These are phyloP conservation scores for Macrosteles quadrilineatus DNA, from an alignment of 1,140 invertebrate species.

Conservation along the genomic window DNA sequence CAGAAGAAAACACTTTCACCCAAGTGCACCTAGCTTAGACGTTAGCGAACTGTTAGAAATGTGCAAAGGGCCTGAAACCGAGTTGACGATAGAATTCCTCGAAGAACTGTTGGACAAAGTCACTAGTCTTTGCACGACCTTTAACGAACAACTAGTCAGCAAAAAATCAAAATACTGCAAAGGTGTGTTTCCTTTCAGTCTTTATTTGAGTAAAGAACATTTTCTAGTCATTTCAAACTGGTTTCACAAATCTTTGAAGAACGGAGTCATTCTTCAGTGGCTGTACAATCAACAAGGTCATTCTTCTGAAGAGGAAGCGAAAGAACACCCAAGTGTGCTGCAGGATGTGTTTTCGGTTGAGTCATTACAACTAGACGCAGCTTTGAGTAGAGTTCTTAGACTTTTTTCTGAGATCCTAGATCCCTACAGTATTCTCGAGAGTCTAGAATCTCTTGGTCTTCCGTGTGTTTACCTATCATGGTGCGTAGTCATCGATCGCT, in stretches of 20 bases:
- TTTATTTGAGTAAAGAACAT: slow-evolving; percentile 26
- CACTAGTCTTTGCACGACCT: neutral
- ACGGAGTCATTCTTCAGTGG: slow-evolving; percentile 35
- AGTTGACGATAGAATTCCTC: neutral
- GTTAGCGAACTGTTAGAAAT: slow-evolving; percentile 28
- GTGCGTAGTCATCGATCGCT: slow-evolving; percentile 39
- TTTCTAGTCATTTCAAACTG: slow-evolving; percentile 34
- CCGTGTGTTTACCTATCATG: slow-evolving; percentile 41
- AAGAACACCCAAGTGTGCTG: slow-evolving; percentile 39
- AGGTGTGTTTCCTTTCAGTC: slow-evolving; percentile 36
- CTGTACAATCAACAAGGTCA: slow-evolving; percentile 31
- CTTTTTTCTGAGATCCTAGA: slow-evolving; percentile 43
- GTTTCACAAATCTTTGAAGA: slow-evolving; percentile 38
- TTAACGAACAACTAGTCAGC: slow-evolving; percentile 26
- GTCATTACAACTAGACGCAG: slow-evolving; percentile 39
- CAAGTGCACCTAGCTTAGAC: slow-evolving; percentile 27
- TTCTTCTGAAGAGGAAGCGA: neutral
- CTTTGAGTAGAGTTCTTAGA: slow-evolving; percentile 39
- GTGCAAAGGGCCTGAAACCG: slow-evolving; percentile 32
- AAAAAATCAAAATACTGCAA: slow-evolving; percentile 25
- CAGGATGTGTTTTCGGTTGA: slow-evolving; percentile 33
- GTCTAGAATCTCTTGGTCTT: slow-evolving; percentile 34
- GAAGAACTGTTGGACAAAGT: slow-evolving; percentile 30
- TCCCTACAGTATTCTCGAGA: slow-evolving; percentile 36
- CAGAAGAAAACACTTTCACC: slow-evolving; percentile 11